Conservation (phyloP, 2,888 invertebrate genomes). For the Polydrusus tereticollis region DNA sequence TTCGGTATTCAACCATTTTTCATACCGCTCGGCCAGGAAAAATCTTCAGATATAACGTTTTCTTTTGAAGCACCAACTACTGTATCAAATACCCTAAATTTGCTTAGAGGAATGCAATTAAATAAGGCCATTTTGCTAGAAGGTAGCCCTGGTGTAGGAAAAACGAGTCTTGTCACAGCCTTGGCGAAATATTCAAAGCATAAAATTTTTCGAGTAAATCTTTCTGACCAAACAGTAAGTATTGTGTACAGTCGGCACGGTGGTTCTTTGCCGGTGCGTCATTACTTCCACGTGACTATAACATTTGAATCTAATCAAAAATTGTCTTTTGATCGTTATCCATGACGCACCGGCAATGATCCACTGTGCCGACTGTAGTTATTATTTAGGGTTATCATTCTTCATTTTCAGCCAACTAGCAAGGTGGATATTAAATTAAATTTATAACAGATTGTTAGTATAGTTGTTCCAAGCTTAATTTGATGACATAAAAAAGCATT, state of each 20-base stretch:
- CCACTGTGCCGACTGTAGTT: too few relatives aligned
- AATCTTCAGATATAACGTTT: conserved; percentile 68
- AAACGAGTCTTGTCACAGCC: conserved; percentile 94
- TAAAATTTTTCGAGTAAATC: conserved; percentile 90
- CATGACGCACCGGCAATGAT: too few relatives aligned
- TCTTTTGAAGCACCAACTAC: conserved; percentile 85
- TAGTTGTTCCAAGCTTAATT: too few relatives aligned
- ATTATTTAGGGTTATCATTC: too few relatives aligned
- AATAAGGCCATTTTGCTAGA: conserved; percentile 95
- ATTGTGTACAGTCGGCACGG: not conserved
- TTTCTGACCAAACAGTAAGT: conserved; percentile 97
- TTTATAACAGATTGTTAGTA: too few relatives aligned
- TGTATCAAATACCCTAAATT: conserved; percentile 82
- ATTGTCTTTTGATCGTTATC: too few relatives aligned
- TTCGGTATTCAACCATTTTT: conserved; percentile 88
- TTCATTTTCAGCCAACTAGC: too few relatives aligned
- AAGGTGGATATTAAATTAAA: too few relatives aligned
- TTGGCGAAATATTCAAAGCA: conserved; percentile 88
- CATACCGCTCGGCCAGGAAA: conserved; percentile 70
- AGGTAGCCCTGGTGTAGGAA: conserved; percentile 98
- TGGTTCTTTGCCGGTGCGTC: too few relatives aligned
- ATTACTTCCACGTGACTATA: too few relatives aligned
- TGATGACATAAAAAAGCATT: too few relatives aligned
- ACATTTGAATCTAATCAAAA: too few relatives aligned
- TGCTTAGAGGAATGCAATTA: conserved; percentile 90